Evolutionary conservation across 2,113 vertebrate species (phyloP), one percentile per base, ranked within the genome.

Genomic region (Psittacula cyanocephala): DNA sequence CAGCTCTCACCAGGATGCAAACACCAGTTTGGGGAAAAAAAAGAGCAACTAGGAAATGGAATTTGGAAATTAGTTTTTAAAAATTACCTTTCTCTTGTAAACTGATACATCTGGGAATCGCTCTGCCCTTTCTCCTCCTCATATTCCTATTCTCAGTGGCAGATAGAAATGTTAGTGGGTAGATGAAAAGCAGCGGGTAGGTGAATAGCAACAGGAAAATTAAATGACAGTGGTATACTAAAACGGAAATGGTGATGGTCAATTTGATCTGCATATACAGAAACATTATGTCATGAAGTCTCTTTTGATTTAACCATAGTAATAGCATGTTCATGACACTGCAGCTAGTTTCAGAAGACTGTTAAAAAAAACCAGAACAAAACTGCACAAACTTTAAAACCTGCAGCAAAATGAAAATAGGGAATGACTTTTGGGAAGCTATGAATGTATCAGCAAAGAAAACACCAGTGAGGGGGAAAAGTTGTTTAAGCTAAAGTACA

Each of bases 401-500:
- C 43, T 62, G 29, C 46, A 71, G 52, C 52, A 86, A 78, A 91
- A 83, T n/a, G 39, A 86, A 88, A 91, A 67, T 16, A 49, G n/a
- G 25, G 59, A 84, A 23, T 60, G 60, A 47, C 46, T 72, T 96
- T 64, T 79, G 84, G 35, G 75, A 91, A 87, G 50, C 64, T 43
- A 18, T 75, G 80, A 92, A 79, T 84, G 31, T 23, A 68, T 91
- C 69, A 87, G 62, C 57, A 60, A 59, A 90, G 83, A 60, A 85
- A 93, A 62, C 39, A 65, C 12, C 2, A 14, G 64, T 31, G 31
- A 91, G 24, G 47, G 27, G 29, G 27, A 18, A 27, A 82, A 64
- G 60, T 89, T 89, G 60, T 68, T 92, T 91, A 81, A 91, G 27
- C 72, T 91, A 52, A 95, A 94, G 92, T 93, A 89, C 80, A 43